Evolutionary conservation across 1,140 invertebrate genomes (phyloP), one percentile per base, ranked within the genome.

Genomic region (Apis laboriosa): DNA sequence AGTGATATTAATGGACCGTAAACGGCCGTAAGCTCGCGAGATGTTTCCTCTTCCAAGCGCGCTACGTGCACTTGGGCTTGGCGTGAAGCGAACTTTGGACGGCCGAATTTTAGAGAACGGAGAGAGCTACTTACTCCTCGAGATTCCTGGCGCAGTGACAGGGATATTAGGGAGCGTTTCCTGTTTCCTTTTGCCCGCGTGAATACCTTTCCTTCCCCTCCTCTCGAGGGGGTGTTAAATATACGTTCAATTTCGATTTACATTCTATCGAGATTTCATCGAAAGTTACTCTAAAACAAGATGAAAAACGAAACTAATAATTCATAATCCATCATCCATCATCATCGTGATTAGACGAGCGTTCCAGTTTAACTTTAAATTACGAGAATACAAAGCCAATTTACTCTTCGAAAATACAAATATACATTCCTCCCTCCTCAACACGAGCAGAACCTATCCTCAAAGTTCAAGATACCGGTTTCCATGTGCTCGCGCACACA

Each of bases 1-100:
- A 89, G 87, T 89, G 84, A 89, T 89, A 89, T 89, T 89, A 89
- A 89, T 89, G 88, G 87, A 77, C 76, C 88, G 82, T 88, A 84
- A 89, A 89, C 84, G 84, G 70, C 34, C 53, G n/a, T n/a, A 66
- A 67, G 80, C 66, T 49, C 2, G 21, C 9, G 13, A 34, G 49
- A 60, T 58, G 67, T 58, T 76, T 80, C 76, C 58, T 71, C 61
- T 53, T 67, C 77, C 72, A 58, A 64, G 49, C 55, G 43, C n/a
- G 21, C 5, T 56, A 56, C 28, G n/a, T 24, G 17, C 15, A 11
- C 49, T 43, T 9, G 17, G 28, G 60, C 60, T 81, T 24, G 24
- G 28, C 28, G 5, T 67, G 19, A 34, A 34, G 7, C 17, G 68
- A 55, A 81, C 24, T 3, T 13, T 51, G 63, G 43, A 58, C 63